Evolutionary conservation across 2,113 vertebrate genomes (phyloP), one percentile per base, ranked within the genome.

Genomic region (Pithys albifrons): DNA sequence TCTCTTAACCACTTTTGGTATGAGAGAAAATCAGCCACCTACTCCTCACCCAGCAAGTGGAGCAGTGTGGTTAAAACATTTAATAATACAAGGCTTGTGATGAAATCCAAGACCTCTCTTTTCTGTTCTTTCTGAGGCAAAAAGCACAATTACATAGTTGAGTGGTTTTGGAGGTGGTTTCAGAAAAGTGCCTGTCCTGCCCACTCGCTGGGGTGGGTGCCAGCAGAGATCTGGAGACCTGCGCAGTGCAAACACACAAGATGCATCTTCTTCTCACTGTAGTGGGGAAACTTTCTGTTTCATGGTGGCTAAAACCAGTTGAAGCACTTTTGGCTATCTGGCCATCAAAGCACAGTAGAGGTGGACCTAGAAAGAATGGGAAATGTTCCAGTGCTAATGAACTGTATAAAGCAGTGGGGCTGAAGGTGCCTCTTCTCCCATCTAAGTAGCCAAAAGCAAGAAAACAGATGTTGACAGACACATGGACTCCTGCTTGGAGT

Each of bases 131-230:
- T 46, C 69, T 0, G 1, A 43, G 61, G 43, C 43, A 52, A 51
- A 88, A 89, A 84, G 35, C 61, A 41, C 35, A 78, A 0, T 49
- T 28, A 7, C 12, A 12, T 2, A 69, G 22, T 1, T 54, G 25
- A 45, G 39, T 70, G 55, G 58, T 88, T 83, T 67, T 74, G 55
- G 85, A 78, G 69, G 29, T 39, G 52, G 43, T 86, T 81, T 54
- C 72, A 71, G 55, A 9, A 23, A 51, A 61, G 16, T 35, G 48
- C 20, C 25, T 0, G 0, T 58, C 39, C 80, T 80, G 49, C 58
- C 37, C 7, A 6, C 8, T 69, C 1, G 0, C 61, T 46, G 77
- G 41, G 55, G 19, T 0, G 15, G 14, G 49, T 24, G 33, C 12
- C 78, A 73, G 52, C 39, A 33, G 9, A 28, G n/a, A 13, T n/a